Base-by-base conservation (phyloP, 2,113 vertebrate genomes). In the Cololabis saira region DNA sequence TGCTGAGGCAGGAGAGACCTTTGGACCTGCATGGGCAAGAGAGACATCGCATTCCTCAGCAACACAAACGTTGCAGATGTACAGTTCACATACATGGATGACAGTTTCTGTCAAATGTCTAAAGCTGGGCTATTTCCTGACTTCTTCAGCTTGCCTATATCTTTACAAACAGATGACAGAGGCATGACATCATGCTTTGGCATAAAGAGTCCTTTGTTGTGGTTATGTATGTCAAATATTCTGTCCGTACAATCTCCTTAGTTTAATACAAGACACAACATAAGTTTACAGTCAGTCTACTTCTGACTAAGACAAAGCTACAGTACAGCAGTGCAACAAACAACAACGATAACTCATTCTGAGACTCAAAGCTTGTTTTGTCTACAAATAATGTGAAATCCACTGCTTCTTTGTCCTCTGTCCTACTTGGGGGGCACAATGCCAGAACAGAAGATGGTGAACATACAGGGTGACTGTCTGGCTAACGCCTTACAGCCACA, bases 191-290 rank as follows among this genome's bases (percentile, higher is more conserved):
- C 80, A 89, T 63, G 69, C 48, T 52, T 57, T 42, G 54, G 68
- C 67, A 92, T 83, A 91, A 84, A 86, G 81, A 57, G 42, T 51
- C 60, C 72, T 73, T 89, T 91, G 89, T 92, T 65, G 67, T 37
- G 45, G 68, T 45, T 7, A 41, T 76, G 61, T 43, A 19, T 48
- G 71, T 27, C 55, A 49, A 44, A 40, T 76, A 69, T 47, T 78
- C 30, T 44, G 64, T 44, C 47, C 44, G 43, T 10, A 8, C 41
- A 50, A 51, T 57, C 40, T 41, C 60, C 76, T 10, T n/a, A 19
- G 53, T 17, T 57, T 24, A 61, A 65, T 17, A 41, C n/a, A 51
- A 72, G 33, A 30, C 57, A 65, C 59, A 70, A 62, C 47, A 33
- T 24, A 65, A 61, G 50, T 78, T 54, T 27, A 61, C 60, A 76